phyloP scores from a whole-genome alignment of 2,113 vertebrate genomes.

The Eretmochelys imbricata region DNA sequence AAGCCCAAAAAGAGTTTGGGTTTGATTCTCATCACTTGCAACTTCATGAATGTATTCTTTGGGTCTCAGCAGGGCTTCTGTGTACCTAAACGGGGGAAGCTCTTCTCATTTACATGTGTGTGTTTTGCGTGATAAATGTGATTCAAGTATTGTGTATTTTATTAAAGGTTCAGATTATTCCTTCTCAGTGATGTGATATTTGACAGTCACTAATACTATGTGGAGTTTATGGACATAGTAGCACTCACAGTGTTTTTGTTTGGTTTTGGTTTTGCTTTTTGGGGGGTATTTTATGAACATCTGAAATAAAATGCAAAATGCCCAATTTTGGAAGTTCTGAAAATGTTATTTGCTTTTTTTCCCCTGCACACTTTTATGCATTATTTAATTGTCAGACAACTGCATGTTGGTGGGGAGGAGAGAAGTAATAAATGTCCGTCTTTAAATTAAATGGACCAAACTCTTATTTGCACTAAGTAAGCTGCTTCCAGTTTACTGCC shows the following conservation, averaged over 20 bases:
- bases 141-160: neutral
- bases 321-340: neutral
- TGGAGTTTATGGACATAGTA: neutral
- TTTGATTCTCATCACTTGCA: constrained; percentile 32
- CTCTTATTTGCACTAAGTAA: constrained; percentile 21
- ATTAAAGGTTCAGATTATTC: neutral
- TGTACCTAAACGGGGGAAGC: neutral
- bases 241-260: neutral
- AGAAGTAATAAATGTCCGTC: neutral
- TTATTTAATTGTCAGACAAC: constrained; percentile 39
- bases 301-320: neutral
- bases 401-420: neutral
- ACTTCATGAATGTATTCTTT: constrained; percentile 42
- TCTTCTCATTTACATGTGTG: neutral
- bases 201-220: neutral
- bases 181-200: neutral
- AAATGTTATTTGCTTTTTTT: neutral
- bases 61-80: constrained; percentile 44
- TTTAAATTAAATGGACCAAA: constrained; percentile 20
- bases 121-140: neutral
- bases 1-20: constrained; percentile 18
- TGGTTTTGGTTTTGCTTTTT: neutral
- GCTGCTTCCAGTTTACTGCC: neutral
- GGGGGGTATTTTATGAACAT: neutral
- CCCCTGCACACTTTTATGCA: neutral